A percentile compares a stretch with the other conserved stretches of the same genome.
These are phyloP conservation scores for Rhodeus uyekii DNA, from an alignment of 2,797 vertebrate genomes.

Conservation along the genomic window DNA sequence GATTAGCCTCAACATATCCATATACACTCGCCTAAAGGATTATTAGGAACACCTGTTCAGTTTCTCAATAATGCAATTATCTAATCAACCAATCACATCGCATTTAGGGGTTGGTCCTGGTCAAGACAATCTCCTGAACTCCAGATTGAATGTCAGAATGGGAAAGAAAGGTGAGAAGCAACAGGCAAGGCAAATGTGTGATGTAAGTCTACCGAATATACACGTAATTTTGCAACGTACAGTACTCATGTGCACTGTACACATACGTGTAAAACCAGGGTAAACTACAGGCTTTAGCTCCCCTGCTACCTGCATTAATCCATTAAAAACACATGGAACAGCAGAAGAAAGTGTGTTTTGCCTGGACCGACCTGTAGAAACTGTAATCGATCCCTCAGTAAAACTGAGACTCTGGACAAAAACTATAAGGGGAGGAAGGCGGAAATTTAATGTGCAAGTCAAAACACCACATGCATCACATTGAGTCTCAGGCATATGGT, in stretches of 20 bases:
- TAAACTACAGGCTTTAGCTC: background rate
- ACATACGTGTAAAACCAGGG: background rate
- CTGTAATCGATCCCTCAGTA: slow-evolving; percentile 73
- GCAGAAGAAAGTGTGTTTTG: slow-evolving; percentile 74
- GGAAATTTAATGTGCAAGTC: slow-evolving; percentile 48
- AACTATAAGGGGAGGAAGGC: slow-evolving; percentile 59
- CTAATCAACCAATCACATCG: too few species aligned
- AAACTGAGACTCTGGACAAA: slow-evolving; percentile 49
- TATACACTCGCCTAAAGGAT: too few species aligned
- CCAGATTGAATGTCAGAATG: too few species aligned
- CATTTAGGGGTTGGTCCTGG: too few species aligned
- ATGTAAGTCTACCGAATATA: too few species aligned
- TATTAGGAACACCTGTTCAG: too few species aligned
- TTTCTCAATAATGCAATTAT: too few species aligned
- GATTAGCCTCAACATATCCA: too few species aligned
- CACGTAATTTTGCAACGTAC: too few species aligned
- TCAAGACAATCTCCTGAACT: too few species aligned
- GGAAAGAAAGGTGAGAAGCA: too few species aligned
- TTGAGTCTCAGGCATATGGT: background rate
- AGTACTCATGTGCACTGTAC: background rate
- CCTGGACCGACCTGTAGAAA: slow-evolving; percentile 73
- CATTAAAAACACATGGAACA: slow-evolving; percentile 69
- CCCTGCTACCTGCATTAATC: slow-evolving; percentile 56
- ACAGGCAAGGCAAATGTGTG: too few species aligned
- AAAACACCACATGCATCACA: slow-evolving; percentile 44